Percentiles rank a stretch among this genome's conserved stretches.
phyloP scores from a whole-genome alignment of 1,140 invertebrate genomes.

The Parapsyche elsis region DNA sequence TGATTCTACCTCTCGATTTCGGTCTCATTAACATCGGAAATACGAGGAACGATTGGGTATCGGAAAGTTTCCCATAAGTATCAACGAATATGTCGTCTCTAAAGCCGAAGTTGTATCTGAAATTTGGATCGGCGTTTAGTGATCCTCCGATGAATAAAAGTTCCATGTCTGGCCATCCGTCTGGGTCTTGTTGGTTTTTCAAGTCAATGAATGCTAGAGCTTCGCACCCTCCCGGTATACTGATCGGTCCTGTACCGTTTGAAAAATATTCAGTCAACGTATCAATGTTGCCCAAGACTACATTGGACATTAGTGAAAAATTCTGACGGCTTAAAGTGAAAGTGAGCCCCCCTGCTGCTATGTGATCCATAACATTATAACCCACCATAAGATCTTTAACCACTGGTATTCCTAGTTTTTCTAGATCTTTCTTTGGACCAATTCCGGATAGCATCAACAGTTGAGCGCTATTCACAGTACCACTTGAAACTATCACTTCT shows the following conservation, averaged over 20 bases:
- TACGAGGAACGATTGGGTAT: slow-evolving; percentile 71
- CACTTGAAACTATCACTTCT: slow-evolving; percentile 83
- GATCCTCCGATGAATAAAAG: slow-evolving; percentile 73
- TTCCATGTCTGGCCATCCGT: slow-evolving; percentile 81
- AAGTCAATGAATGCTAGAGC: slow-evolving; percentile 80
- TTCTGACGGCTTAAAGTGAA: slow-evolving; percentile 72
- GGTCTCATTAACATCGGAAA: slow-evolving; percentile 79
- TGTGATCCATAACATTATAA: slow-evolving; percentile 83
- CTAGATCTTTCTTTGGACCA: slow-evolving; percentile 77
- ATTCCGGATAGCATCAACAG: slow-evolving; percentile 85
- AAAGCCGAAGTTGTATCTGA: slow-evolving; percentile 69
- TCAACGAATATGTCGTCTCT: slow-evolving; percentile 68
- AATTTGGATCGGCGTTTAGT: slow-evolving; percentile 66
- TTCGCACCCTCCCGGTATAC: slow-evolving; percentile 84
- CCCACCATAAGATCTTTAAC: slow-evolving; percentile 81
- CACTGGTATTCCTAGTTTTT: slow-evolving; percentile 70
- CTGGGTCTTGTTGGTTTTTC: slow-evolving; percentile 71
- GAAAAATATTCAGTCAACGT: slow-evolving; percentile 66
- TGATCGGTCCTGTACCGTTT: slow-evolving; percentile 71
- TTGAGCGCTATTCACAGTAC: slow-evolving; percentile 80
- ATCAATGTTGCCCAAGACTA: slow-evolving; percentile 16
- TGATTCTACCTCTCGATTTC: slow-evolving; percentile 78
- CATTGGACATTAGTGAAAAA: slow-evolving; percentile 52
- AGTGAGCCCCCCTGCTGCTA: slow-evolving; percentile 75
- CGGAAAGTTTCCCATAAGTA: slow-evolving; percentile 67